A percentile compares a stretch with the other conserved stretches of the same genome.
phyloP scores from a whole-genome alignment of 2,888 invertebrate genomes.

The Megalurothrips usitatus region DNA sequence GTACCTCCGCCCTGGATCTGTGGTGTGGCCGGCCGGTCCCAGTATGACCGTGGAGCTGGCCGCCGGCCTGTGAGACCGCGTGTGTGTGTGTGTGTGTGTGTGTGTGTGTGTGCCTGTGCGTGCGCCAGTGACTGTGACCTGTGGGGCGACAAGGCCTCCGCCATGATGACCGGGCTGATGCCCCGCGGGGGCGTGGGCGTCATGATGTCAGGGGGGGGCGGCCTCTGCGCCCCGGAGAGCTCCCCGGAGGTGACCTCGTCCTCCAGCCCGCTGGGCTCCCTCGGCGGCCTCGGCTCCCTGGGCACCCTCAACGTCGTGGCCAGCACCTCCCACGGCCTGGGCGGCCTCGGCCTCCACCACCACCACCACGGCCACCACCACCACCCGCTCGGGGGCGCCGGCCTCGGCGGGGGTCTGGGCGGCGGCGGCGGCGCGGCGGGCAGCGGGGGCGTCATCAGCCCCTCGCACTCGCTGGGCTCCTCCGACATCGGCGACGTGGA shows the following conservation, averaged over 20 bases:
- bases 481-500: conserved; percentile 67
- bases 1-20: too few species aligned
- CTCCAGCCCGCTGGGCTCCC: conserved; percentile 62
- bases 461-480: conserved; percentile 54
- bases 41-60: conserved; percentile 13
- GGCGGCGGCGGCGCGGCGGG: conserved; percentile 30
- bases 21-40: not conserved
- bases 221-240: conserved; percentile 52
- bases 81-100: too few species aligned
- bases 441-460: conserved; percentile 37
- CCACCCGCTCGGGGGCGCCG: not conserved
- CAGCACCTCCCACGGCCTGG: conserved; percentile 47
- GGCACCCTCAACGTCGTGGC: not conserved
- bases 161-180: not conserved
- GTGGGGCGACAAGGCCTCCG: not conserved
- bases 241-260: conserved; percentile 74
- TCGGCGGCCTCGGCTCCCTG: conserved; percentile 54
- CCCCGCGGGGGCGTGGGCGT: not conserved
- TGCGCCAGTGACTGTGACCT: not conserved
- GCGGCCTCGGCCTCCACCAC: conserved; percentile 3
- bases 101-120: not conserved
- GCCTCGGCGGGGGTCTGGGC: conserved; percentile 7
- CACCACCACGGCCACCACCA: not conserved
- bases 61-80: not conserved
- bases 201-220: not conserved